Conservation (phyloP, 2,797 vertebrate species). For the Schizopygopsis pylzovi region DNA sequence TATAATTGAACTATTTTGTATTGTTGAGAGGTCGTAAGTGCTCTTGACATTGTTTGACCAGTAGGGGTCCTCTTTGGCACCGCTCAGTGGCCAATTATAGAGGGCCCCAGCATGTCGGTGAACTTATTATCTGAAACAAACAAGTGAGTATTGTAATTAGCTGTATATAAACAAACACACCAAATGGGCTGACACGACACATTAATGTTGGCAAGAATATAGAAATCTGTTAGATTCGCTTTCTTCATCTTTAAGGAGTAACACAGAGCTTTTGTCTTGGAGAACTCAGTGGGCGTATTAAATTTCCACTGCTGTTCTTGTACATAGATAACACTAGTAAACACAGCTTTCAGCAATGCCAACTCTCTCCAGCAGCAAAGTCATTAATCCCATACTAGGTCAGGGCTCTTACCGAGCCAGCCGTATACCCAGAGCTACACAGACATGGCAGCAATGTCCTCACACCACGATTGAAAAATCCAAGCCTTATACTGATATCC, state of each 20-base stretch:
- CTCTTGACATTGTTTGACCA: conserved; percentile 47
- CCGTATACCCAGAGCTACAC: conserved; percentile 19
- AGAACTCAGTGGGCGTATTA: conserved; percentile 17
- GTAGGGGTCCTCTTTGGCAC: conserved; percentile 42
- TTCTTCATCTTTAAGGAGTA: background rate
- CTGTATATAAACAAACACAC: conserved; percentile 36
- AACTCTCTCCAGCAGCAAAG: conserved; percentile 41
- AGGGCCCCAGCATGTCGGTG: conserved; percentile 16
- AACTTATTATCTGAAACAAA: conserved; percentile 47
- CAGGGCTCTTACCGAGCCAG: conserved; percentile 39
- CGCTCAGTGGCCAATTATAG: conserved; percentile 32
- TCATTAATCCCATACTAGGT: conserved; percentile 52
- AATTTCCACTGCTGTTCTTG: conserved; percentile 3
- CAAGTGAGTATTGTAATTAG: conserved; percentile 27
- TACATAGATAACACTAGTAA: conserved; percentile 35
- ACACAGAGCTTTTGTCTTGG: conserved; percentile 8
- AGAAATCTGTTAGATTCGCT: conserved; percentile 10
- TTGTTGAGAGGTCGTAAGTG: background rate
- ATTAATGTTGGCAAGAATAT: background rate
- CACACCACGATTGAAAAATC: conserved; percentile 43
- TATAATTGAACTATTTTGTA: background rate
- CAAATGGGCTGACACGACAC: conserved; percentile 10
- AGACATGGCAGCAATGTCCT: conserved; percentile 46
- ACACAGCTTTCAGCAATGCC: conserved; percentile 38
- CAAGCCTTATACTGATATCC: conserved; percentile 45